These are phyloP conservation scores for Synaphobranchus kaupii DNA, from an alignment of 2,797 vertebrate species.

Conservation along the genomic window DNA sequence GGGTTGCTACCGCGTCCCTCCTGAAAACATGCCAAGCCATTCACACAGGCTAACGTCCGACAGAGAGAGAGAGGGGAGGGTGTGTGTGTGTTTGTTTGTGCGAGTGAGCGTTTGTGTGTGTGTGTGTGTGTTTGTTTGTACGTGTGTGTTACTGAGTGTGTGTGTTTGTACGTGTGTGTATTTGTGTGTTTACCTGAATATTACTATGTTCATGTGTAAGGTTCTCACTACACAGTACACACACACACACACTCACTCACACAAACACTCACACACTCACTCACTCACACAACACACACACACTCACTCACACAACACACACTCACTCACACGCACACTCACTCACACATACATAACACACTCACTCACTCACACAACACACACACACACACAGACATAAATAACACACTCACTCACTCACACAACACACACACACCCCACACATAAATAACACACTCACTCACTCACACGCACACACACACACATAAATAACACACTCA, in stretches of 20 bases:
- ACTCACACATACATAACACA: background rate
- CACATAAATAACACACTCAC: no score
- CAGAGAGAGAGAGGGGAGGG: slow-evolving; percentile 36
- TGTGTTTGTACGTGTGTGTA: background rate
- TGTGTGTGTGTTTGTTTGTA: background rate
- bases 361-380: background rate
- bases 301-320: background rate
- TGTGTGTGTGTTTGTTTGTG: background rate
- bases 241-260: slow-evolving; percentile 8
- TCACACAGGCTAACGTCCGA: slow-evolving; percentile 48
- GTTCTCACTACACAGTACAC: background rate
- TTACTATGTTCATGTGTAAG: slow-evolving; percentile 3
- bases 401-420: no score
- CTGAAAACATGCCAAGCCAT: slow-evolving; percentile 68
- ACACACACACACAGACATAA: slow-evolving; percentile 8
- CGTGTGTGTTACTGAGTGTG: background rate
- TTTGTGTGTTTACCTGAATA: slow-evolving; percentile 18
- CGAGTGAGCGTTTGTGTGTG: background rate
- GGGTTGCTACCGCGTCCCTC: slow-evolving; percentile 56
- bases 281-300: background rate
- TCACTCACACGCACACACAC: background rate
- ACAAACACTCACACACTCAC: background rate
- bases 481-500: slow-evolving; percentile 10
- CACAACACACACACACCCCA: background rate
- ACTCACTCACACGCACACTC: no score